phyloP scores from a whole-genome alignment of 2,113 vertebrate species.

The Carassius gibelio region DNA sequence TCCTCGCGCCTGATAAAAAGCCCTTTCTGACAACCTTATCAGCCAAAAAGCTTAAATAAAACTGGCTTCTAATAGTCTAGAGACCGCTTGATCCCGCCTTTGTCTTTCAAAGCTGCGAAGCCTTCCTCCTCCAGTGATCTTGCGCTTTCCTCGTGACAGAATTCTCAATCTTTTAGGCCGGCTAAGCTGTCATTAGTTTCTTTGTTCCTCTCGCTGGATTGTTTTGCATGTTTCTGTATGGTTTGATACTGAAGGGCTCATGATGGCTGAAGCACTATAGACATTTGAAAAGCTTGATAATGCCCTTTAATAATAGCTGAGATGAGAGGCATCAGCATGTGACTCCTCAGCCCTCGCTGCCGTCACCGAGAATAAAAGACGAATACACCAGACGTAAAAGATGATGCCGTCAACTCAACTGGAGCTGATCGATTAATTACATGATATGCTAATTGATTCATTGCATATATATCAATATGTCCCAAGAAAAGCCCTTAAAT shows the following conservation, averaged over 20 bases:
- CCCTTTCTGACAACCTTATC: constrained; percentile 69
- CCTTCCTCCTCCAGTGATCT: constrained; percentile 66
- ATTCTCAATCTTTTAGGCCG: constrained; percentile 66
- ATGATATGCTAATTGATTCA: constrained; percentile 5
- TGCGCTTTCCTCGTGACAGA: constrained; percentile 63
- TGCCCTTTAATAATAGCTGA: constrained; percentile 40
- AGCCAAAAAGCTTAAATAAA: constrained; percentile 70
- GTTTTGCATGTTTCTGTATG: constrained; percentile 51
- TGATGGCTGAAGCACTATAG: constrained; percentile 45
- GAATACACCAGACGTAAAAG: not conserved
- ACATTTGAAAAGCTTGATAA: constrained; percentile 57
- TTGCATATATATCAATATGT: not conserved
- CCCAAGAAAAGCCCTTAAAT: not conserved
- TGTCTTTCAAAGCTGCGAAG: constrained; percentile 66
- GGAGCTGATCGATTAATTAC: not conserved
- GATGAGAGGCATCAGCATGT: constrained; percentile 46
- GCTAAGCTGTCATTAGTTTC: constrained; percentile 69
- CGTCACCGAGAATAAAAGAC: constrained; percentile 6
- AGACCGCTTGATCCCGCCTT: constrained; percentile 69
- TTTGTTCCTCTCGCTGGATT: constrained; percentile 60
- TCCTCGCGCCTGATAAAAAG: constrained; percentile 65
- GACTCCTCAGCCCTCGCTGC: not conserved
- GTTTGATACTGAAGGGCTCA: constrained; percentile 48
- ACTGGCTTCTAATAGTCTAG: constrained; percentile 69
- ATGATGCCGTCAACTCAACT: not conserved